A percentile compares a stretch with the other conserved stretches of the same genome.
Evolutionary conservation across 2,113 vertebrate genomes (phyloP).

Genomic region (Micronycteris hirsuta): DNA sequence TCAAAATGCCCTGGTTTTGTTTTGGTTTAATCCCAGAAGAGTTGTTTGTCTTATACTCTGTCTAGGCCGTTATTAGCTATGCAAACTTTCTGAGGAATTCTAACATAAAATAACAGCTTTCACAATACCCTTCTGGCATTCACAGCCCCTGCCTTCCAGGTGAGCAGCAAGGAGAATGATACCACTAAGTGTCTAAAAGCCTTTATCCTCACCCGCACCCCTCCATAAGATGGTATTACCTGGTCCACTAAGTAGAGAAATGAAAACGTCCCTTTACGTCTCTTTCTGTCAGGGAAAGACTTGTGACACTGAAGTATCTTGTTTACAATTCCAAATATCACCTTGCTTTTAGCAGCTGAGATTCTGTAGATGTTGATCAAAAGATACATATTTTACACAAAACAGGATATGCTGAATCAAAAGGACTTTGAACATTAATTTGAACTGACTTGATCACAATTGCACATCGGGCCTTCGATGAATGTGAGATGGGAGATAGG

Average conservation of each 20-base stretch:
- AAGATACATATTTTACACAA: conserved; percentile 19
- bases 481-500: not conserved
- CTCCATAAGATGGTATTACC: not conserved
- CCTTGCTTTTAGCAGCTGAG: not conserved
- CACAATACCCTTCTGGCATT: not conserved
- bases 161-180: not conserved
- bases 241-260: not conserved
- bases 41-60: not conserved
- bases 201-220: not conserved
- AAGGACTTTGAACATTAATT: not conserved
- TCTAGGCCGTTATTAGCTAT: not conserved
- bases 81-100: not conserved
- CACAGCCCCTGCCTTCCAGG: not conserved
- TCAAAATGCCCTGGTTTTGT: not conserved
- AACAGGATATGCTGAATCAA: not conserved
- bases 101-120: not conserved
- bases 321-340: not conserved
- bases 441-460: not conserved
- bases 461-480: not conserved
- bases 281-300: not conserved
- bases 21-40: conserved; percentile 21
- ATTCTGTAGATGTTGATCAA: not conserved
- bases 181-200: not conserved
- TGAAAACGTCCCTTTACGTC: not conserved
- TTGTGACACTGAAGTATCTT: not conserved